A percentile compares a stretch with the other conserved stretches of the same genome.
Conservation (phyloP, 92 coral and sea anemone genomes). For the Diadumene lineata region DNA sequence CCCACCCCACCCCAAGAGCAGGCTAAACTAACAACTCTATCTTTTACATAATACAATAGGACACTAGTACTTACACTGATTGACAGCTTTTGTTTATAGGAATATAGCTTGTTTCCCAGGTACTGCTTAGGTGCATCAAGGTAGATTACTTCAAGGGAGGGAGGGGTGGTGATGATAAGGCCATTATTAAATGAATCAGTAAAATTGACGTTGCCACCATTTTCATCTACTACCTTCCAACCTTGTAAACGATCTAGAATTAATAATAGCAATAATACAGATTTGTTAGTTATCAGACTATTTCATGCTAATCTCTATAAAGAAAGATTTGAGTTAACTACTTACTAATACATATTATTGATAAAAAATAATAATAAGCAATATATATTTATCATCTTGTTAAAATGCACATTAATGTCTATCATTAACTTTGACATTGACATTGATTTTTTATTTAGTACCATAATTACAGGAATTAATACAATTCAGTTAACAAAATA, state of each 20-base stretch:
- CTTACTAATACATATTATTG: too few species aligned
- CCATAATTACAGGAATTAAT: too few species aligned
- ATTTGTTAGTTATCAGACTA: not conserved
- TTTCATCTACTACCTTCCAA: constrained; percentile 57
- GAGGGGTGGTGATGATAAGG: constrained; percentile 37
- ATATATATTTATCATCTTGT: too few species aligned
- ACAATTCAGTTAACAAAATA: too few species aligned
- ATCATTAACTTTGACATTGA: too few species aligned
- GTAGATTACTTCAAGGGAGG: constrained; percentile 43
- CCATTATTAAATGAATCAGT: constrained; percentile 38
- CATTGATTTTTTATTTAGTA: too few species aligned
- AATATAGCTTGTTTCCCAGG: constrained; percentile 65
- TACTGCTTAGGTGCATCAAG: constrained; percentile 63
- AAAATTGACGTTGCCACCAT: constrained; percentile 34
- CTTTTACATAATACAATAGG: too few species aligned
- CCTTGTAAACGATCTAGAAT: constrained; percentile 29
- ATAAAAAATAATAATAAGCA: too few species aligned
- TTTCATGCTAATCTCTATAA: not conserved
- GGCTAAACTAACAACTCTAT: too few species aligned
- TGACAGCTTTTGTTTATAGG: constrained; percentile 68
- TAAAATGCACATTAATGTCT: too few species aligned
- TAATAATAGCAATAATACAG: not conserved
- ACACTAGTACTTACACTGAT: constrained; percentile 67
- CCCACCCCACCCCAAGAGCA: too few species aligned
- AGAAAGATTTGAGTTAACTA: too few species aligned